phyloP scores from a whole-genome alignment of 2,888 invertebrate species.

The Chrysolina americana region DNA sequence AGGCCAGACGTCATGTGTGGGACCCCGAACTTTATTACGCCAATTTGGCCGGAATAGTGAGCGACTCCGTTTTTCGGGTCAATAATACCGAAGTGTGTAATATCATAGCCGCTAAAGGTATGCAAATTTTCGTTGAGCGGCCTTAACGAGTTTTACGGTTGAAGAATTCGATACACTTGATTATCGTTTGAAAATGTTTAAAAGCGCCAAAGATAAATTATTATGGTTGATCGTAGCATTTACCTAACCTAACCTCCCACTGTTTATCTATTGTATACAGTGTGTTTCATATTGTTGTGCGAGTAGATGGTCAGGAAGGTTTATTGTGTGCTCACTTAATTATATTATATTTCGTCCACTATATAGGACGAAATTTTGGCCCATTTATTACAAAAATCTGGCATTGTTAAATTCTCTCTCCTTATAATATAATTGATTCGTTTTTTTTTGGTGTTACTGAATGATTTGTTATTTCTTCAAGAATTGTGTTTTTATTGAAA shows the following conservation, averaged over 20 bases:
- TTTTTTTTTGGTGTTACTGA: too few species aligned
- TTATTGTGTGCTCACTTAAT: too few species aligned
- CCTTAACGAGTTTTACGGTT: conserved; percentile 21
- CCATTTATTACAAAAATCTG: too few species aligned
- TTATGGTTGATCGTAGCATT: not conserved
- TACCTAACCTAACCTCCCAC: not conserved
- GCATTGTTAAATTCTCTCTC: too few species aligned
- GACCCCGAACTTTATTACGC: conserved; percentile 56
- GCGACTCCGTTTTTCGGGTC: conserved; percentile 28
- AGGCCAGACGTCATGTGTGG: conserved; percentile 54
- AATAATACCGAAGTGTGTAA: conserved; percentile 31
- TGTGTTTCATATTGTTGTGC: too few species aligned
- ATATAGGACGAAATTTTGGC: too few species aligned
- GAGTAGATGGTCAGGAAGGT: too few species aligned
- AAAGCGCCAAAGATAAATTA: not conserved
- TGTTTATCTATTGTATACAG: too few species aligned
- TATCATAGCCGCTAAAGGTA: conserved; percentile 26
- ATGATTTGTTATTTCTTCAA: too few species aligned
- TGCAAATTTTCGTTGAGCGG: conserved; percentile 30
- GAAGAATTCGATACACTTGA: conserved; percentile 11
- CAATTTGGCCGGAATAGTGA: conserved; percentile 34
- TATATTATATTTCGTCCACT: too few species aligned
- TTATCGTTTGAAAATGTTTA: not conserved
- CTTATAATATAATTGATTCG: too few species aligned
- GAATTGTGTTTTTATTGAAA: too few species aligned